Base-by-base conservation (phyloP, 1,140 invertebrate species). In the Neodiprion fabricii region DNA sequence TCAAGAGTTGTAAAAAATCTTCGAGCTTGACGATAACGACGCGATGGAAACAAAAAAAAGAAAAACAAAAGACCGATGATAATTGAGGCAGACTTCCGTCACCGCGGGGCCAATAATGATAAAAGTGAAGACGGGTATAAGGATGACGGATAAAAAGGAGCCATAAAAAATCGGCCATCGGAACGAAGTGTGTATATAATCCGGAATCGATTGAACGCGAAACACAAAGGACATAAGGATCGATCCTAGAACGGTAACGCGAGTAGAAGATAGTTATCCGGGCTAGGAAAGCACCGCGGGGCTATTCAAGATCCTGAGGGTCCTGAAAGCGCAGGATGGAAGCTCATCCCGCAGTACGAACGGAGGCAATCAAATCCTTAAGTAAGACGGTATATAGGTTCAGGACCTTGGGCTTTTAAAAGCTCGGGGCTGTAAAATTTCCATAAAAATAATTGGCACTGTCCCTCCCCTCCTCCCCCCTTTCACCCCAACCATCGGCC, bases 381-480 rank as follows among this genome's bases (percentile, higher is more conserved):
- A 61, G 53, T 61, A 61, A 61, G 53, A 61, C n/a, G 53, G 53
- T 40, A 40, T 40, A 40, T 40, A 40, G 28, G 28, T 40, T 40
- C 11, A 61, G n/a, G n/a, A 61, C 53, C 53, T 61, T 61, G 53
- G 53, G 53, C 53, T 61, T 61, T 61, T 61, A 61, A 61, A 61
- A 61, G 53, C 53, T 61, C 53, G 53, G 53, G 53, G 53, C 53
- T 61, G 53, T 61, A 61, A 61, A 61, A 61, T 61, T 61, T 61
- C 53, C 53, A 61, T 61, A 61, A 61, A 61, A 61, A 61, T 61
- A 61, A 61, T 61, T 61, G 53, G 53, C 53, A 61, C 53, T 61
- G 53, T 61, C 53, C 53, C n/a, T 61, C 53, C 53, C 17, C 17
- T 21, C 17, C 11, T 7, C 53, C 53, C n/a, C 28, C 28, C 11